These are phyloP conservation scores for Oophaga sylvatica DNA, from an alignment of 2,797 vertebrate genomes.

Conservation along the genomic window DNA sequence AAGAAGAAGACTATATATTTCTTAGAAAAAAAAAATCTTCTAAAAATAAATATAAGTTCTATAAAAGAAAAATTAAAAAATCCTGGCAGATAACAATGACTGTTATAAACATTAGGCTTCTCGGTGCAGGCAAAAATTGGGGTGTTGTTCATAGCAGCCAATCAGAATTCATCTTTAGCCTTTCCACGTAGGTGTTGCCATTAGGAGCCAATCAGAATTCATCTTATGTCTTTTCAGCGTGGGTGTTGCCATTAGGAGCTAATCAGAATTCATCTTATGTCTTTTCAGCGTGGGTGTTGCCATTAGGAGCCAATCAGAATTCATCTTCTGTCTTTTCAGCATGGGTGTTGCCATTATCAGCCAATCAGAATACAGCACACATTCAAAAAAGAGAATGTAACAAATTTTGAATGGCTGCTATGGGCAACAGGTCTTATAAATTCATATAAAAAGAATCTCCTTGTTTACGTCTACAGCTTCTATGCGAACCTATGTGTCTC, in stretches of 20 bases:
- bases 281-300: neutral
- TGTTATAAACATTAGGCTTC: neutral
- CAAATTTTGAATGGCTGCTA: neutral
- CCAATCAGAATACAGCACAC: too few species aligned
- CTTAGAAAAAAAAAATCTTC: neutral
- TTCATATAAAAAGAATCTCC: too few species aligned
- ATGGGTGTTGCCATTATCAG: too few species aligned
- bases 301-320: neutral
- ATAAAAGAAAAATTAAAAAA: neutral
- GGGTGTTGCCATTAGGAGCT: neutral
- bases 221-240: neutral
- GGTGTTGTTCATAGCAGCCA: too few species aligned
- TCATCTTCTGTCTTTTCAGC: neutral
- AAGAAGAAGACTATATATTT: neutral
- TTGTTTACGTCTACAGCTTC: neutral
- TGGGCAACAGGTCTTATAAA: neutral
- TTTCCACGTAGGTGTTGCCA: neutral
- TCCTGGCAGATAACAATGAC: neutral
- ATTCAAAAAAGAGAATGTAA: neutral
- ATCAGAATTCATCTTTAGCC: neutral
- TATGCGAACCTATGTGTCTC: neutral
- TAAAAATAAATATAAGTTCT: neutral
- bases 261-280: neutral
- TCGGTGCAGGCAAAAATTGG: neutral
- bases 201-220: neutral